Evolutionary conservation across 2,888 invertebrate genomes (phyloP).

Genomic region (Ramazzottius varieornatus): DNA sequence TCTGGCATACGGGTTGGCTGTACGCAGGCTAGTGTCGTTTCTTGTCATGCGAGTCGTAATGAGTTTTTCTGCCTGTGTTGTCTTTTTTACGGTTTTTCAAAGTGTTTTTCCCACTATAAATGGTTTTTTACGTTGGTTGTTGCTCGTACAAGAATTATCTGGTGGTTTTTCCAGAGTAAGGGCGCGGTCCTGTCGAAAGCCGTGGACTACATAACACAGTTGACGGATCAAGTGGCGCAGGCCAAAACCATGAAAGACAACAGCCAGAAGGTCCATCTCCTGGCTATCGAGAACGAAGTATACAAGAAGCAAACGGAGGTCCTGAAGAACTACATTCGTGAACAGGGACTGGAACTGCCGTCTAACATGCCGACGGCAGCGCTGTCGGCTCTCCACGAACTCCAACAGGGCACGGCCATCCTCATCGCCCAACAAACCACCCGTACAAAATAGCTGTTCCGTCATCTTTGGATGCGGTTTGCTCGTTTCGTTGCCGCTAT

Average conservation of each 20-base stretch:
- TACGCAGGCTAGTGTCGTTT: too few relatives aligned
- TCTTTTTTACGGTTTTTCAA: not conserved
- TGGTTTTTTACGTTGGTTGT: too few relatives aligned
- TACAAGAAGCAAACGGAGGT: constrained; percentile 2
- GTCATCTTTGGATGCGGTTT: too few relatives aligned
- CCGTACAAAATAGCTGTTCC: not conserved
- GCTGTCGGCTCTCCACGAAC: not conserved
- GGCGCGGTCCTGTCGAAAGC: not conserved
- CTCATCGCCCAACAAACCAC: not conserved
- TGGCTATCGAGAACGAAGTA: constrained; percentile 1
- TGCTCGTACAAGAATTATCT: too few relatives aligned
- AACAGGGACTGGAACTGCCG: not conserved
- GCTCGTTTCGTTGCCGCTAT: too few relatives aligned
- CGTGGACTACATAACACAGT: not conserved
- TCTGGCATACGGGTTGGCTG: too few relatives aligned
- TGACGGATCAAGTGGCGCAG: not conserved
- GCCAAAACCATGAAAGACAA: not conserved
- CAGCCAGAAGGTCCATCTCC: not conserved
- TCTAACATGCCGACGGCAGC: not conserved
- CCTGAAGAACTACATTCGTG: not conserved
- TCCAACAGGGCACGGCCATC: not conserved
- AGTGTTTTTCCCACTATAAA: too few relatives aligned
- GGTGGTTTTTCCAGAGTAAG: not conserved
- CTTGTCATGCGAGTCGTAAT: too few relatives aligned
- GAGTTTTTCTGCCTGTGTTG: not conserved